Evolutionary conservation across 2,113 vertebrate genomes (phyloP).

Genomic region (Geothlypis trichas): DNA sequence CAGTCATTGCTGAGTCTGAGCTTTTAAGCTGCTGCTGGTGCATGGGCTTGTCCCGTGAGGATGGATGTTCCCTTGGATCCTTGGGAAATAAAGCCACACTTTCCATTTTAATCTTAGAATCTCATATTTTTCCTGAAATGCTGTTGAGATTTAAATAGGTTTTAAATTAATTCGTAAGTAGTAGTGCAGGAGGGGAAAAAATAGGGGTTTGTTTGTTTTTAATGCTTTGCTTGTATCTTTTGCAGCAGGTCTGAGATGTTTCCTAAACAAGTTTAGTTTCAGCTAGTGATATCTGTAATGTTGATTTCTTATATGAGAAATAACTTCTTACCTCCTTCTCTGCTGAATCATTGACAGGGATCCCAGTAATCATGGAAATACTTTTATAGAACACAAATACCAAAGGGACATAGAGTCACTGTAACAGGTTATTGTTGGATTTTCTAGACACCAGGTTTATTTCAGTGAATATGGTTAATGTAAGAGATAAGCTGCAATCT

Average conservation of each 20-base stretch:
- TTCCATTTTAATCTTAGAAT: background rate
- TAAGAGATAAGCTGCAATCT: background rate
- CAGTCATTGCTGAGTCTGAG: background rate
- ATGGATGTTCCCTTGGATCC: background rate
- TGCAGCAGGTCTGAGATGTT: background rate
- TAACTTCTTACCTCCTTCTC: background rate
- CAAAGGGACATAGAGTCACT: background rate
- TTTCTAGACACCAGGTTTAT: background rate
- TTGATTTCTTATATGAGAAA: background rate
- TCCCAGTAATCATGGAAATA: background rate
- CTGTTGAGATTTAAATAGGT: background rate
- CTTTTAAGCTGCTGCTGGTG: background rate
- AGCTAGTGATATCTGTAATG: background rate
- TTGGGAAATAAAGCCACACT: background rate
- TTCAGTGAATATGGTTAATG: background rate
- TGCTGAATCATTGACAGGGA: background rate
- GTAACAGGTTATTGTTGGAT: background rate
- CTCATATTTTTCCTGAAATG: background rate
- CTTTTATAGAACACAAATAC: background rate
- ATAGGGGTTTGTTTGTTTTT: background rate
- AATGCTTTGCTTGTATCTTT: background rate
- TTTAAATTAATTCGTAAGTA: background rate
- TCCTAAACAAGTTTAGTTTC: background rate
- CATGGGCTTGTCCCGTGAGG: background rate
- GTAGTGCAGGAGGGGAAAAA: accelerated